Evolutionary conservation across 1,140 invertebrate species (phyloP).

Genomic region (Triops cancriformis): DNA sequence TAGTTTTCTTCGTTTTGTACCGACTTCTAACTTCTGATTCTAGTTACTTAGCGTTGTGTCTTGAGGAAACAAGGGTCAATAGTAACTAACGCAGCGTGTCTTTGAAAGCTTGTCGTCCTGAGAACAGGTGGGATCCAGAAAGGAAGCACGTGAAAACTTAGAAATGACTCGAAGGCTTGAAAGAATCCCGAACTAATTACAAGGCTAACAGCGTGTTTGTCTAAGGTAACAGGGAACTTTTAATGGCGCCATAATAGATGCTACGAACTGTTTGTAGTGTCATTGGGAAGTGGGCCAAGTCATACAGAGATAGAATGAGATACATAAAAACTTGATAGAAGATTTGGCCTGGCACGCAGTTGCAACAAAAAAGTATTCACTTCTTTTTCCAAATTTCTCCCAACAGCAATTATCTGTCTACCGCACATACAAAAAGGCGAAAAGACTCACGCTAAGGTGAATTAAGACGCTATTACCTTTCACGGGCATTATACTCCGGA

Average conservation of each 20-base stretch:
- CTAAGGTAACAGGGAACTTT: background rate
- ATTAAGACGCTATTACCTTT: background rate
- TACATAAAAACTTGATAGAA: background rate
- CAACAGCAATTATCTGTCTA: background rate
- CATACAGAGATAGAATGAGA: background rate
- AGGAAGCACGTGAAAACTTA: background rate
- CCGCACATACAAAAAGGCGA: background rate
- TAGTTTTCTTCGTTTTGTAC: no score
- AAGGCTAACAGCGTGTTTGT: background rate
- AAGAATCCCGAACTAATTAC: background rate
- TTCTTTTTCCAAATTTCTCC: background rate
- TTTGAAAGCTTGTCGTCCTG: no score
- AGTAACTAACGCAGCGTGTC: no score
- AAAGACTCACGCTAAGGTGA: background rate
- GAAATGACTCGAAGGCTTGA: background rate
- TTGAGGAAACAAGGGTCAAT: no score
- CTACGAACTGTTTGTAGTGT: background rate
- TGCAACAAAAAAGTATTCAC: background rate
- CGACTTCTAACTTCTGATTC: no score
- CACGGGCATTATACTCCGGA: background rate
- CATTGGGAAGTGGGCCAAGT: conserved; percentile 6
- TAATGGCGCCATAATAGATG: background rate
- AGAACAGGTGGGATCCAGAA: background rate
- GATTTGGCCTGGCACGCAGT: background rate
- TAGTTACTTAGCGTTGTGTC: no score